Evolutionary conservation across 2,888 invertebrate genomes (phyloP), one percentile per base, ranked within the genome.

Genomic region (Leptopilina drosophilae): DNA sequence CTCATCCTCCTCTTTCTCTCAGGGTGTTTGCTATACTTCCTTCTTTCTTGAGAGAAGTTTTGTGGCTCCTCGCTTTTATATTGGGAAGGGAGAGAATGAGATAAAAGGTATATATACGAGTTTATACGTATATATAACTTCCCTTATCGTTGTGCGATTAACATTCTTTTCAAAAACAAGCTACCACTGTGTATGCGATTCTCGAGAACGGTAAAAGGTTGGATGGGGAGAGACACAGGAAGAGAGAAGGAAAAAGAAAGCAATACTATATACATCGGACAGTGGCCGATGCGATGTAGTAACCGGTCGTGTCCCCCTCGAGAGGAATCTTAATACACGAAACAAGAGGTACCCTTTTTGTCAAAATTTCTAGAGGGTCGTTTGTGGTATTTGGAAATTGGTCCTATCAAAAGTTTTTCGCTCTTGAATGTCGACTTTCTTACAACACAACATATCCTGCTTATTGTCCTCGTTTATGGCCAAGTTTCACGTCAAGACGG

Each of bases 361-460:
- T 73, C 73, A 69, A 56, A 33, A 33, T 33, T 33, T 49, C 12
- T 11, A 8, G 9, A 56, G 73, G 73, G 73, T 73, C 53, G 73
- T 56, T 73, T 73, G 73, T 56, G 73, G 73, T 73, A 73, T 73
- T 73, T n/a, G 53, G 53, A 73, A 73, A 73, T 73, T 73, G 73
- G 73, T 73, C 73, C 73, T 73, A 73, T 73, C 56, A 56, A n/a
- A n/a, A 56, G 73, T 73, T 73, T 73, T 73, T 73, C 73, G 56
- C 56, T 56, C 33, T 56, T 53, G 56, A 26, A 26, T 73, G 33
- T 73, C 40, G 33, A 73, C 73, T 73, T 73, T 73, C 73, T 73
- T 73, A 73, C 5, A 42, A 56, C 33, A 73, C 73, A 53, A 73
- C 73, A 56, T 73, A 73, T 73, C 73, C 56, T 73, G 56, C 73